Conservation (phyloP, 2,113 vertebrate genomes). For the Strigops habroptila region DNA sequence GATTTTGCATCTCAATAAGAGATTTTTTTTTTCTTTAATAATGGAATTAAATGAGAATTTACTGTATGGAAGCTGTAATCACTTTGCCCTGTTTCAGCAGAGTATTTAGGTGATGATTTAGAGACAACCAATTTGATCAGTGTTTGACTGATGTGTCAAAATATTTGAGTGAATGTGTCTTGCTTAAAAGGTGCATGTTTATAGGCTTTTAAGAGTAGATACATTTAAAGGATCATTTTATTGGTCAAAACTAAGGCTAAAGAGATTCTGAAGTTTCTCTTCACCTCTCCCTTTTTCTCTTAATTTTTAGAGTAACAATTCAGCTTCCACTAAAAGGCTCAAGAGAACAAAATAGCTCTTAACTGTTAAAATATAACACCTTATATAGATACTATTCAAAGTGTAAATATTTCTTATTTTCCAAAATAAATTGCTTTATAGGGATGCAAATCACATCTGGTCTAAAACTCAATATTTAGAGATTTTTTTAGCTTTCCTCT, state of each 20-base stretch:
- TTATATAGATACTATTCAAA: not conserved
- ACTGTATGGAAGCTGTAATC: not conserved
- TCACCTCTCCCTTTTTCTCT: not conserved
- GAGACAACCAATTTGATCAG: conserved; percentile 11
- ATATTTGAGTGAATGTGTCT: conserved; percentile 29
- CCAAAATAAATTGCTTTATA: not conserved
- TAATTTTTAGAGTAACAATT: conserved; percentile 12
- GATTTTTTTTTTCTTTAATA: not conserved
- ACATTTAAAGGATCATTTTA: not conserved
- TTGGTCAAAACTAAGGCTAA: not conserved
- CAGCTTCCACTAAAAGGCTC: conserved; percentile 9
- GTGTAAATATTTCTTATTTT: not conserved
- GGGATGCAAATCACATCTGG: not conserved
- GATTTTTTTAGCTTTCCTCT: not conserved
- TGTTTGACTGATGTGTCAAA: not conserved
- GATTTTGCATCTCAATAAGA: not conserved
- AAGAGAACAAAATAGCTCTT: conserved; percentile 4
- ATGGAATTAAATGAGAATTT: conserved; percentile 34
- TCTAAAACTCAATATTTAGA: not conserved
- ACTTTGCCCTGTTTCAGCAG: not conserved
- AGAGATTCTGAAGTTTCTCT: conserved; percentile 9
- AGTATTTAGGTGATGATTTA: conserved; percentile 28
- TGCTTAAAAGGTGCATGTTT: conserved; percentile 13
- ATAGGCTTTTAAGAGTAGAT: conserved; percentile 6
- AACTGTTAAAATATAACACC: not conserved